These are phyloP conservation scores for Prionace glauca DNA, from an alignment of 2,797 vertebrate genomes.

Conservation along the genomic window DNA sequence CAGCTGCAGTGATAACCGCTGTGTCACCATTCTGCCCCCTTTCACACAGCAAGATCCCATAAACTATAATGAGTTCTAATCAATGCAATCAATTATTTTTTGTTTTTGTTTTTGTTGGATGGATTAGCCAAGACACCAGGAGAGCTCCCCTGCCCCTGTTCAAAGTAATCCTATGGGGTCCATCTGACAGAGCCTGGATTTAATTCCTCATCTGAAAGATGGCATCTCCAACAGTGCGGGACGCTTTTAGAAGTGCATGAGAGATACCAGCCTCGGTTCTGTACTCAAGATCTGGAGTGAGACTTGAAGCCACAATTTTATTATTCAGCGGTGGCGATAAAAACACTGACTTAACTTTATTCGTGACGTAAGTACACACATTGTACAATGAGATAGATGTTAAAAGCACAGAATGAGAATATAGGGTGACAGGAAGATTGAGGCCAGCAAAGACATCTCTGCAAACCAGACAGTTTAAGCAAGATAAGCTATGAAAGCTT, in stretches of 20 bases:
- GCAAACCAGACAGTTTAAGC: not conserved
- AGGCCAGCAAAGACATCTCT: not conserved
- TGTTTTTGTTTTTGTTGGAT: not conserved
- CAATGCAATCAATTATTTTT: not conserved
- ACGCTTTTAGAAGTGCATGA: not conserved
- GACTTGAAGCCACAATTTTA: not conserved
- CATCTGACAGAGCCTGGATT: no score
- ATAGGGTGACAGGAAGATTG: not conserved
- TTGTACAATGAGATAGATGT: not conserved
- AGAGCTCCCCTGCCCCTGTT: not conserved
- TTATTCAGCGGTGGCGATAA: not conserved
- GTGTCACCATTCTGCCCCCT: no score
- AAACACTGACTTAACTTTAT: not conserved
- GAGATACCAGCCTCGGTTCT: not conserved
- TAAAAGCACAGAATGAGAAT: not conserved
- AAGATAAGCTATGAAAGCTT: not conserved
- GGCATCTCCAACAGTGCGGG: not conserved
- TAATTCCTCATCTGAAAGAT: not conserved
- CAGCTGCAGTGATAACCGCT: no score
- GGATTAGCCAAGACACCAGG: not conserved
- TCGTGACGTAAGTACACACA: not conserved
- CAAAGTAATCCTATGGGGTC: not conserved
- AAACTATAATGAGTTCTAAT: not conserved
- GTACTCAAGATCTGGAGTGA: not conserved
- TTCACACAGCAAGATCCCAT: not conserved